These are phyloP conservation scores for Enteromius argenteus DNA, from an alignment of 2,797 vertebrate species.

Conservation along the genomic window DNA sequence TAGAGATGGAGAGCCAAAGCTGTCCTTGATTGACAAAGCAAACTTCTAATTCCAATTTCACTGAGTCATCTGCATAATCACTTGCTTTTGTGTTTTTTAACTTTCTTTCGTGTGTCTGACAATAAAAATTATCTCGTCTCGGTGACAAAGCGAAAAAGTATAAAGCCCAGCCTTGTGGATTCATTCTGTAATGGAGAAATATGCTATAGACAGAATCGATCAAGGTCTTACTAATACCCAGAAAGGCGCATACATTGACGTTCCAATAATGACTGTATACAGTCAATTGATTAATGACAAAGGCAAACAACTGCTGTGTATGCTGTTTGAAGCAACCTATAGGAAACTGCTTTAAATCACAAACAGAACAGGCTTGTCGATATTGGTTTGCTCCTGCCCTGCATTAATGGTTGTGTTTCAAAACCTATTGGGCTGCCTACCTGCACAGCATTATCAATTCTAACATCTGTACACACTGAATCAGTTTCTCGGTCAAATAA, in stretches of 20 bases:
- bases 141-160: conserved; percentile 10
- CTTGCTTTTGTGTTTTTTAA: conserved; percentile 11
- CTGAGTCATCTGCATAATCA: conserved; percentile 35
- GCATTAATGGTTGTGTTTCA: background rate
- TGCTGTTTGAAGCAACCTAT: conserved; percentile 45
- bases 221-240: background rate
- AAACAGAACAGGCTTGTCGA: conserved; percentile 18
- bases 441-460: background rate
- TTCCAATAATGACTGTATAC: conserved; percentile 42
- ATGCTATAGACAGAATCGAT: background rate
- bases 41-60: conserved; percentile 70
- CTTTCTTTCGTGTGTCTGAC: background rate
- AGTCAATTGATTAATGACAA: conserved; percentile 47
- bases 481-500: background rate
- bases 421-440: background rate
- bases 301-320: conserved; percentile 48
- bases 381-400: background rate
- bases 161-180: conserved; percentile 13
- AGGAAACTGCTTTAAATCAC: conserved; percentile 44
- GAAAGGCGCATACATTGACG: conserved; percentile 19
- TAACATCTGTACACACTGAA: background rate
- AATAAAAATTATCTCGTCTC: background rate
- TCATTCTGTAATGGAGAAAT: conserved; percentile 18
- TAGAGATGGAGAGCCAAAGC: conserved; percentile 45
- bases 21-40: conserved; percentile 69